phyloP scores from a whole-genome alignment of 2,797 vertebrate genomes.

The Aeoliscus strigatus region DNA sequence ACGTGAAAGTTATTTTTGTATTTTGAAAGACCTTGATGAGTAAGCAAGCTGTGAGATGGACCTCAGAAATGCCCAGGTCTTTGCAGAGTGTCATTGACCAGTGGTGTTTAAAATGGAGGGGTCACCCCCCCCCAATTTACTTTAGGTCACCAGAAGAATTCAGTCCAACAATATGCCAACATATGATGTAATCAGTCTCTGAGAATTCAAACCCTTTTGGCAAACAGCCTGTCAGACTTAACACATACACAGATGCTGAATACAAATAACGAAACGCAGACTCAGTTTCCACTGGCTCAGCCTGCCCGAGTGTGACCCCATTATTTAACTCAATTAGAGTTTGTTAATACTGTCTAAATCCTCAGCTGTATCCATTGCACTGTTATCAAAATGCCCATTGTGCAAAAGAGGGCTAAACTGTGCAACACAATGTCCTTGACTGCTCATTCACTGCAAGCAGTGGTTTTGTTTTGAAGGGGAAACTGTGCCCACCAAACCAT shows the following conservation, averaged over 20 bases:
- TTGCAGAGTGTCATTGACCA: too few relatives aligned
- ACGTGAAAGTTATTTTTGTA: neutral
- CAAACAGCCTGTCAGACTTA: too few relatives aligned
- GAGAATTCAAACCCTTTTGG: too few relatives aligned
- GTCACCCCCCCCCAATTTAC: too few relatives aligned
- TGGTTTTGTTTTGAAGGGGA: conserved; percentile 31
- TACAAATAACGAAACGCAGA: conserved; percentile 11
- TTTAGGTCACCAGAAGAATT: too few relatives aligned
- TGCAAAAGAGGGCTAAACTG: conserved; percentile 41
- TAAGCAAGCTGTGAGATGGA: too few relatives aligned
- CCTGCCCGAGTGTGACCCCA: conserved; percentile 37
- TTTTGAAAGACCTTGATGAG: conserved; percentile 5
- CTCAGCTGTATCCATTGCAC: conserved; percentile 57
- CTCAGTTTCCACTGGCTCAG: conserved; percentile 26
- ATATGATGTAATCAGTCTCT: too few relatives aligned
- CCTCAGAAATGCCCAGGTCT: too few relatives aligned
- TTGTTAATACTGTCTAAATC: conserved; percentile 51
- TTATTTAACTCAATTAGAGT: conserved; percentile 42
- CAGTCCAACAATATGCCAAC: too few relatives aligned
- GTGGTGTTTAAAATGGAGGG: too few relatives aligned
- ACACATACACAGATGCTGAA: neutral
- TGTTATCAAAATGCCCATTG: conserved; percentile 56
- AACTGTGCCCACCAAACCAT: conserved; percentile 10
- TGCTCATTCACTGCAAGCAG: conserved; percentile 37
- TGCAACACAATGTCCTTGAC: conserved; percentile 42